Percentiles rank a stretch among this genome's conserved stretches.
These are phyloP conservation scores for Phylloscopus trochiloides DNA, from an alignment of 2,113 vertebrate species.

Conservation along the genomic window DNA sequence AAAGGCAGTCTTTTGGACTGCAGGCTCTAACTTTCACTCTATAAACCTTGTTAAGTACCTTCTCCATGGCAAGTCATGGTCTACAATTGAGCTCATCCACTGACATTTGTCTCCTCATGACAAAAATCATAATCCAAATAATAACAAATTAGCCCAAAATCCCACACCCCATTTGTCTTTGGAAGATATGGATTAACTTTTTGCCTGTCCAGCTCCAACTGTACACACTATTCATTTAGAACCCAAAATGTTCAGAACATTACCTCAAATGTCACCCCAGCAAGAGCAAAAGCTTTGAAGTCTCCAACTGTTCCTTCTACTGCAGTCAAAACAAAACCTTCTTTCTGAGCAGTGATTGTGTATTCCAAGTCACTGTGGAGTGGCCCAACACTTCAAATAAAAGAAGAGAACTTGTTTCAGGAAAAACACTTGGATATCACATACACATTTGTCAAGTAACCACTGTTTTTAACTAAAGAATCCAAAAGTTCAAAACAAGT, in stretches of 20 bases:
- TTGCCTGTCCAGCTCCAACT: neutral
- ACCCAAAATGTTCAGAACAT: neutral
- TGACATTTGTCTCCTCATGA: neutral
- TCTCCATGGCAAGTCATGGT: neutral
- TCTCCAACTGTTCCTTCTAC: conserved; percentile 87
- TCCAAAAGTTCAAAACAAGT: neutral
- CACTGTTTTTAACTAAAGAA: neutral
- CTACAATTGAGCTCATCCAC: neutral
- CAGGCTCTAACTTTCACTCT: neutral
- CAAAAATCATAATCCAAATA: neutral
- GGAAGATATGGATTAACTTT: neutral
- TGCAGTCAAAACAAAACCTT: conserved; percentile 91
- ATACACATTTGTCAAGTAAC: accelerated
- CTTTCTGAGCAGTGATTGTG: conserved; percentile 87
- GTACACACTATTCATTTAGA: neutral
- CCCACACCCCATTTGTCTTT: neutral
- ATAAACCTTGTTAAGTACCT: neutral
- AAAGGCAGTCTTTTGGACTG: neutral
- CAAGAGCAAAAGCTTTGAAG: conserved; percentile 96
- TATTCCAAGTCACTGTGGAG: conserved; percentile 94
- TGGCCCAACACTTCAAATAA: conserved; percentile 85
- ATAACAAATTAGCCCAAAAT: neutral
- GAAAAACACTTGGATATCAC: neutral
- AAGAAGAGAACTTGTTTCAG: neutral
- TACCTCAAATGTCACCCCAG: conserved; percentile 96